These are phyloP conservation scores for Sarcophaga carnaria DNA, from an alignment of 2,888 invertebrate genomes.

Conservation along the genomic window DNA sequence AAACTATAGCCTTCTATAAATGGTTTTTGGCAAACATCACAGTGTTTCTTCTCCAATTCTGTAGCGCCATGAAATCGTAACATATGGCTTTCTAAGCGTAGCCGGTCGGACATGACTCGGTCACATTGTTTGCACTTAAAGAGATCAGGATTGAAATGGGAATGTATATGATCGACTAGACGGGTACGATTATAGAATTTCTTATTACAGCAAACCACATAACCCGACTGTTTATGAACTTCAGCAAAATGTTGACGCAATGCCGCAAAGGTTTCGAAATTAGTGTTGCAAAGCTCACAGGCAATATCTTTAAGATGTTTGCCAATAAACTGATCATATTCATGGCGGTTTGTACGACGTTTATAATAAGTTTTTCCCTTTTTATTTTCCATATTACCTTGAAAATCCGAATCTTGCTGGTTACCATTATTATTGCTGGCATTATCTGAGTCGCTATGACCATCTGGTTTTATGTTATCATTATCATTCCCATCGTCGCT, in stretches of 20 bases:
- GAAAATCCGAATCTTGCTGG: slow-evolving; percentile 58
- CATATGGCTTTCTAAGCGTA: slow-evolving; percentile 1
- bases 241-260: neutral
- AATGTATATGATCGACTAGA: slow-evolving; percentile 16
- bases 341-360: neutral
- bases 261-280: neutral
- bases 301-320: slow-evolving; percentile 6
- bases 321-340: slow-evolving; percentile 11
- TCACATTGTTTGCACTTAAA: slow-evolving; percentile 23
- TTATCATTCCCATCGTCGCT: neutral
- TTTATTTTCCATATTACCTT: slow-evolving; percentile 71
- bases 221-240: slow-evolving; percentile 1
- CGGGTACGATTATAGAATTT: slow-evolving; percentile 16
- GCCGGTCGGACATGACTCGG: neutral
- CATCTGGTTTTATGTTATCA: slow-evolving; percentile 1
- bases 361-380: slow-evolving; percentile 46
- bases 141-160: slow-evolving; percentile 25
- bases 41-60: slow-evolving; percentile 12
- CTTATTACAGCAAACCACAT: slow-evolving; percentile 12
- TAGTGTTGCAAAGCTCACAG: neutral
- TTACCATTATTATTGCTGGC: neutral
- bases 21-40: slow-evolving; percentile 33
- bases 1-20: slow-evolving; percentile 11
- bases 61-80: slow-evolving; percentile 2
- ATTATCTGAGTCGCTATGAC: neutral